phyloP scores from a whole-genome alignment of 2,797 vertebrate genomes.

The Acrossocheilus fasciatus region DNA sequence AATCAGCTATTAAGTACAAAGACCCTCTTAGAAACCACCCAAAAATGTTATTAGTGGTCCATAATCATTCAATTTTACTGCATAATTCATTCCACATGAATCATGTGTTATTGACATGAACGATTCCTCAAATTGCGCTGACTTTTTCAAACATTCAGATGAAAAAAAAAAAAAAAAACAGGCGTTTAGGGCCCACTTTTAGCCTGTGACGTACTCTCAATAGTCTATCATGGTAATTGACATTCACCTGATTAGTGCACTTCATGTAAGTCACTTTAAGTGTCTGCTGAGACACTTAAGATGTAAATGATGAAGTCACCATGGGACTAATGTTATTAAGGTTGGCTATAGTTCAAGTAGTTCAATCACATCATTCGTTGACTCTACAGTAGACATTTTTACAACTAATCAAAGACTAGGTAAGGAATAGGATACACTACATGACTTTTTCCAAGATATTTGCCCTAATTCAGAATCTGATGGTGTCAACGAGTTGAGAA shows the following conservation, averaged over 20 bases:
- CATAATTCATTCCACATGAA: background rate
- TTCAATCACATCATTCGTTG: background rate
- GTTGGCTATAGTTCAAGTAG: background rate
- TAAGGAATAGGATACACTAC: background rate
- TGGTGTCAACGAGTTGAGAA: background rate
- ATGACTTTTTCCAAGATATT: background rate
- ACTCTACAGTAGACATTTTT: background rate
- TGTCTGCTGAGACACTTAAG: background rate
- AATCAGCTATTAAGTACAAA: background rate
- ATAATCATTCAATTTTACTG: background rate
- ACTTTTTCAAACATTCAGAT: background rate
- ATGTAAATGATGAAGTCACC: constrained; percentile 28
- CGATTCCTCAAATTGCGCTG: background rate
- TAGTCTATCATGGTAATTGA: constrained; percentile 28
- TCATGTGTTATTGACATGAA: background rate
- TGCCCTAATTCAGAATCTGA: background rate
- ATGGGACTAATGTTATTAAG: constrained; percentile 8
- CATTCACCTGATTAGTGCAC: constrained; percentile 21
- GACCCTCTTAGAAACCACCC: background rate
- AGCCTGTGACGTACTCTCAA: background rate
- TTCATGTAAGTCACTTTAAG: constrained; percentile 22
- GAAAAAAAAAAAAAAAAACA: background rate
- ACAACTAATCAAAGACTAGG: background rate
- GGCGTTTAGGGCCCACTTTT: background rate
- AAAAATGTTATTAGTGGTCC: background rate